A percentile compares a stretch with the other conserved stretches of the same genome.
Conservation (phyloP, 2,797 vertebrate genomes). For the Halcyon smyrnensis region DNA sequence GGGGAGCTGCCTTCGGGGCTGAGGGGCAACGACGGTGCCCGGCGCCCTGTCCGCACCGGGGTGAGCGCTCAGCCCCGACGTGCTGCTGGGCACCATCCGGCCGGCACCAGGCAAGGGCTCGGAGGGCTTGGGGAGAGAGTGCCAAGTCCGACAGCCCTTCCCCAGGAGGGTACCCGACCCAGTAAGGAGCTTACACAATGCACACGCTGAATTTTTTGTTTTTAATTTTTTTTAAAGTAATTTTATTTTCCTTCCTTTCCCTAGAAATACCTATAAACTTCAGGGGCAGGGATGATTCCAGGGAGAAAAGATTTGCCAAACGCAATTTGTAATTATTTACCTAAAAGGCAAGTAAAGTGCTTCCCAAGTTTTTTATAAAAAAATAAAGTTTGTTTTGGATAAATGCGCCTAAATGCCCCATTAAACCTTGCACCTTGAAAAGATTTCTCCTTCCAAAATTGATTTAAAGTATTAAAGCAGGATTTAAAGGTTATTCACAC, state of each 20-base stretch:
- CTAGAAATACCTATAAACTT: conserved; percentile 67
- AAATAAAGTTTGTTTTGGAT: conserved; percentile 83
- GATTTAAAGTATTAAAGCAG: conserved; percentile 86
- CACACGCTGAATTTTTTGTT: neutral
- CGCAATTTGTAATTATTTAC: conserved; percentile 71
- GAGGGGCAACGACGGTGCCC: neutral
- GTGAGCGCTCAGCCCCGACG: neutral
- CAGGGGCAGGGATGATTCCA: neutral
- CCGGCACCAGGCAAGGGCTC: neutral
- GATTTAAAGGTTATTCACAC: conserved; percentile 90
- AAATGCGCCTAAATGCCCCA: conserved; percentile 83
- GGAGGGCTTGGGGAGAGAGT: neutral
- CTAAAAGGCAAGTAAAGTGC: conserved; percentile 75
- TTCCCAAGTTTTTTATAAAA: conserved; percentile 30
- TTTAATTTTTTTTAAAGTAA: too few species aligned
- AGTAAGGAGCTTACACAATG: conserved; percentile 29
- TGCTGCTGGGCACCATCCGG: neutral
- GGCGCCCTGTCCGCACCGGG: neutral
- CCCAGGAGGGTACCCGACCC: neutral
- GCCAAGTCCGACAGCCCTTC: neutral
- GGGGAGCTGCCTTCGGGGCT: neutral
- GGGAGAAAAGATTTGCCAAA: conserved; percentile 33
- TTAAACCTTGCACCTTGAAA: conserved; percentile 82
- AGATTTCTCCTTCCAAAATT: conserved; percentile 81
- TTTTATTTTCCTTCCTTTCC: conserved; percentile 21